Evolutionary conservation across 2,113 vertebrate genomes (phyloP), one percentile per base, ranked within the genome.

Genomic region (Ammodramus savannarum): DNA sequence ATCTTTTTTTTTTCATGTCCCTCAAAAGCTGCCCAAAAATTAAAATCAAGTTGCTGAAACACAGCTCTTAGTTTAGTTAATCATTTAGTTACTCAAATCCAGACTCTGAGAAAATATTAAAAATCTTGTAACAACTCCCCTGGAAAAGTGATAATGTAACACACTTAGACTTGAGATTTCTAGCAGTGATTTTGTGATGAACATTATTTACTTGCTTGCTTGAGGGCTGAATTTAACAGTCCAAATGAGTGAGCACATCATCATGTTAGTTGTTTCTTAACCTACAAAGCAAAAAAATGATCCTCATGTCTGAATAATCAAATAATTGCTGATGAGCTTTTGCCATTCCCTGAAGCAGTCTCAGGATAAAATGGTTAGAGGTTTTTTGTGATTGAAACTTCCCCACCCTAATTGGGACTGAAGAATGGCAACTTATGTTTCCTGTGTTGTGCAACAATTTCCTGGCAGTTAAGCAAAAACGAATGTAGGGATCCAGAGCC

Each of bases 331-430:
- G 59, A 65, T 14, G 9, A 89, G 51, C 20, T 95, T 85, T 79
- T 95, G 41, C 83, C 43, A 51, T 92, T 94, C 84, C 85, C 94
- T 80, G 87, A 72, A 93, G 89, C 79, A 86, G 32, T 71, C n/a
- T 92, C 59, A 57, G 71, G 32, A 73, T 83, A 87, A 96, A 93
- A 58, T 20, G 10, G 4, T 41, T 78, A 58, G 12, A 51, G 21
- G 22, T 16, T 31, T 81, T 91, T 58, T 74, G 31, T 89, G 55
- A 80, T 34, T 59, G 55, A 94, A 95, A 89, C 41, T 91, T 85
- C 26, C 36, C 25, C 92, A 83, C 90, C 15, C 19, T 85, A 80
- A 80, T 31, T 77, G 31, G 16, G 13, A 61, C 8, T 79, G 29
- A 76, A 90, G 66, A 94, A 59, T 11, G 67, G 87, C 61, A 65